phyloP scores from a whole-genome alignment of 2,797 vertebrate genomes.

The Sebastes itinus region DNA sequence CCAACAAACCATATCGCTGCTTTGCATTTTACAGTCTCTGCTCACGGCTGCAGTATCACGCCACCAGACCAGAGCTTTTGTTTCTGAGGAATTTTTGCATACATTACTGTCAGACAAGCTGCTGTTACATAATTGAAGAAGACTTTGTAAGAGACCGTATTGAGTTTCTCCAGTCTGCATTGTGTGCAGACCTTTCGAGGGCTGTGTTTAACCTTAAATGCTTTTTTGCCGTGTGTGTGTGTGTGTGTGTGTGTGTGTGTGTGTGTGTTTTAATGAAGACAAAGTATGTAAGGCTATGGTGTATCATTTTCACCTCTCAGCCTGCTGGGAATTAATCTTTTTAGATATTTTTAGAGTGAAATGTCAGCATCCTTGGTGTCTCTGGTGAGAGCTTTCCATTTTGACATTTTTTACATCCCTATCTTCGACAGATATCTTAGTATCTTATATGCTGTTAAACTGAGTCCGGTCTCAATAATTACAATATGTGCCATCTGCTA shows the following conservation, averaged over 20 bases:
- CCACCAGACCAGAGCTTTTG: background rate
- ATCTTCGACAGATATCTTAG: background rate
- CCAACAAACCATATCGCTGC: background rate
- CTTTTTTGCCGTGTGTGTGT: background rate
- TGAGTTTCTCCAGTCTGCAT: conserved; percentile 33
- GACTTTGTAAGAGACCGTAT: conserved; percentile 21
- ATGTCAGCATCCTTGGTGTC: background rate
- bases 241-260: background rate
- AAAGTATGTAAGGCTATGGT: background rate
- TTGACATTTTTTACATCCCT: background rate
- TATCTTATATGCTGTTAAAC: background rate
- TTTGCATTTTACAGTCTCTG: conserved; percentile 7
- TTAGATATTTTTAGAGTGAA: background rate
- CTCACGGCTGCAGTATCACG: background rate
- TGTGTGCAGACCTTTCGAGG: conserved; percentile 1
- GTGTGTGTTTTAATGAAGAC: background rate
- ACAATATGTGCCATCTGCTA: no score
- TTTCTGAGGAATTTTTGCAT: conserved; percentile 10
- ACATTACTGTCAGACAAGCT: conserved; percentile 36
- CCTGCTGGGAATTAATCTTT: background rate
- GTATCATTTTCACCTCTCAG: background rate
- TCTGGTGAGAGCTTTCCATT: background rate
- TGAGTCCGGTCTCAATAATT: background rate
- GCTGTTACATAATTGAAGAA: conserved; percentile 51
- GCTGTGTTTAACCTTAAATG: conserved; percentile 1